Conservation (phyloP, 2,113 vertebrate species). For the Callopanchax toddi region DNA sequence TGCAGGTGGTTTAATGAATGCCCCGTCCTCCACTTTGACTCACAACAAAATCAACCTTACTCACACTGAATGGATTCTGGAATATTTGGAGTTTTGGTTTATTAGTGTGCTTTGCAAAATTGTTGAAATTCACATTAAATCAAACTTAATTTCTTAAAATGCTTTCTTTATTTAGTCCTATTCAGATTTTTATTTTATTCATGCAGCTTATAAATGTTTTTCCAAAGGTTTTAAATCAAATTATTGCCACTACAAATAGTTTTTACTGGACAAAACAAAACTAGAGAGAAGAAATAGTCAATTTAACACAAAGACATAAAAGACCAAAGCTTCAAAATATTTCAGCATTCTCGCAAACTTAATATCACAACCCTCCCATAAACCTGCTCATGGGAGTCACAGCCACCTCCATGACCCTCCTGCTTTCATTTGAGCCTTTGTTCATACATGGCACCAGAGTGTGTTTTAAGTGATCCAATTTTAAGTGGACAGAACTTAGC, state of each 20-base stretch:
- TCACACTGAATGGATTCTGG: constrained; percentile 60
- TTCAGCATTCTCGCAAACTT: constrained; percentile 54
- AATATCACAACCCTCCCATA: constrained; percentile 52
- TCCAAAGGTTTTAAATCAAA: constrained; percentile 6
- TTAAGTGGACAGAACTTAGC: background rate
- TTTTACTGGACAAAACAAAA: constrained; percentile 6
- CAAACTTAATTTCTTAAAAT: background rate
- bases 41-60: constrained; percentile 47
- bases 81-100: constrained; percentile 68
- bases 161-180: background rate
- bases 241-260: background rate
- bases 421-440: constrained; percentile 21
- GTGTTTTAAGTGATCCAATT: background rate
- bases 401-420: constrained; percentile 57
- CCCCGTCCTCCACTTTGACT: constrained; percentile 61
- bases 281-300: background rate
- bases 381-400: constrained; percentile 61
- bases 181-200: constrained; percentile 1
- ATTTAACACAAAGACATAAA: constrained; percentile 36
- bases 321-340: constrained; percentile 66
- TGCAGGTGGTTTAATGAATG: constrained; percentile 93
- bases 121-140: background rate
- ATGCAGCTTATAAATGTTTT: background rate
- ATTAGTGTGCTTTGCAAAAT: constrained; percentile 35
- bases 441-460: background rate